Evolutionary conservation across 1,140 invertebrate species (phyloP).

Genomic region (Nymphalis io): DNA sequence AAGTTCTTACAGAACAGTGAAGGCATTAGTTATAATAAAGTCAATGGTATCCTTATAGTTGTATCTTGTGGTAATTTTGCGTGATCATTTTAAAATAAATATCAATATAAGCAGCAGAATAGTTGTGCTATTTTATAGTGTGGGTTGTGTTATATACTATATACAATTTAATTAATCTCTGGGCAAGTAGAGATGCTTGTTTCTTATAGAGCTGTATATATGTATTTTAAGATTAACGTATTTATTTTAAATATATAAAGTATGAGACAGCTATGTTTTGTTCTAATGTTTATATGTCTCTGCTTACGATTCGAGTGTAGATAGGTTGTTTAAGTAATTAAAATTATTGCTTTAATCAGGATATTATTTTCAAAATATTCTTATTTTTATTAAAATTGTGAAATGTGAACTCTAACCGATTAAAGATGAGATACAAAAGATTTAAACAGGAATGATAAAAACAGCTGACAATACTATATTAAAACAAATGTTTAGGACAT

Average conservation of each 20-base stretch:
- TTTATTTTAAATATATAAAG: conserved; percentile 42
- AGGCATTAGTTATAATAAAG: neutral
- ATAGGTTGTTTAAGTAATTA: conserved; percentile 40
- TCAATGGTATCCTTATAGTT: neutral
- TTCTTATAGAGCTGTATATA: conserved; percentile 73
- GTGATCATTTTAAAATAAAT: conserved; percentile 35
- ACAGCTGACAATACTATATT: conserved; percentile 79
- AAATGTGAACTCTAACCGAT: conserved; percentile 20
- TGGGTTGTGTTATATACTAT: conserved; percentile 79
- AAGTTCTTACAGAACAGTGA: neutral
- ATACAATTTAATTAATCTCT: conserved; percentile 65
- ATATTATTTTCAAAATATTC: conserved; percentile 25
- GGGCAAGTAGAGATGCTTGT: conserved; percentile 73
- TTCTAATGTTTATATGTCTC: conserved; percentile 24
- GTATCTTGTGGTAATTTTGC: neutral
- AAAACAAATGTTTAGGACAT: conserved; percentile 68
- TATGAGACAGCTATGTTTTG: conserved; percentile 37
- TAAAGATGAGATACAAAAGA: conserved; percentile 17
- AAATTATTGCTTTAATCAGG: conserved; percentile 22
- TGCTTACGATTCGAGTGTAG: conserved; percentile 32
- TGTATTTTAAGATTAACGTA: conserved; percentile 49
- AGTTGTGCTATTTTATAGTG: conserved; percentile 74
- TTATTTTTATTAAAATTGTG: conserved; percentile 14
- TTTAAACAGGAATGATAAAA: conserved; percentile 64
- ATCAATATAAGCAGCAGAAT: conserved; percentile 51